phyloP scores from a whole-genome alignment of 2,797 vertebrate species.

The Hipposideros larvatus region DNA sequence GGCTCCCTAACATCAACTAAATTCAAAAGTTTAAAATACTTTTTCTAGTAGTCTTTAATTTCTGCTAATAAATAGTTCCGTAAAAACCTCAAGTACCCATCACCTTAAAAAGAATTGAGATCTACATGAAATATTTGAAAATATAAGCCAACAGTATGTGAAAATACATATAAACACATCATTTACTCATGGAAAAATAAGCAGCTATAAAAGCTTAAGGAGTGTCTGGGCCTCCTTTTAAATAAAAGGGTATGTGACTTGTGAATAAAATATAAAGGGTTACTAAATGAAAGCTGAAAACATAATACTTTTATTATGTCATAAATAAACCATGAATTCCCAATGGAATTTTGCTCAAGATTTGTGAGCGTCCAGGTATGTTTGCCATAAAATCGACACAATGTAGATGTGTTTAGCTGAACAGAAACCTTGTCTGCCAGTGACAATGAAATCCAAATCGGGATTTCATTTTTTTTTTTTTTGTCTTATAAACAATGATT shows the following conservation, averaged over 20 bases:
- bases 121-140: constrained; percentile 81
- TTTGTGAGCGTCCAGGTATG: constrained; percentile 81
- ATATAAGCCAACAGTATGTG: constrained; percentile 75
- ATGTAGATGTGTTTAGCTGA: constrained; percentile 76
- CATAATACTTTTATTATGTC: constrained; percentile 85
- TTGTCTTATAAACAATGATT: constrained; percentile 71
- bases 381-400: constrained; percentile 82
- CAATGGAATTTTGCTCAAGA: constrained; percentile 78
- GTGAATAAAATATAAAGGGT: constrained; percentile 84
- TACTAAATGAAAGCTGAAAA: constrained; percentile 86
- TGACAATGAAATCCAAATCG: constrained; percentile 81
- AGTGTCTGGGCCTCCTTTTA: constrained; percentile 77
- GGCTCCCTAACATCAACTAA: constrained; percentile 67
- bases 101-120: constrained; percentile 78
- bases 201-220: constrained; percentile 79
- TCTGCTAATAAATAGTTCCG: constrained; percentile 72
- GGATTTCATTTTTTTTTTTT: constrained; percentile 79
- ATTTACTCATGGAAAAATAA: constrained; percentile 86
- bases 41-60: constrained; percentile 75
- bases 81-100: constrained; percentile 74
- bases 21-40: constrained; percentile 66
- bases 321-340: constrained; percentile 80
- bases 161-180: constrained; percentile 80
- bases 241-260: constrained; percentile 79
- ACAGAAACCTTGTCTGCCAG: constrained; percentile 81